These are phyloP conservation scores for Neotoma lepida DNA, from an alignment of 2,113 vertebrate species.

Conservation along the genomic window DNA sequence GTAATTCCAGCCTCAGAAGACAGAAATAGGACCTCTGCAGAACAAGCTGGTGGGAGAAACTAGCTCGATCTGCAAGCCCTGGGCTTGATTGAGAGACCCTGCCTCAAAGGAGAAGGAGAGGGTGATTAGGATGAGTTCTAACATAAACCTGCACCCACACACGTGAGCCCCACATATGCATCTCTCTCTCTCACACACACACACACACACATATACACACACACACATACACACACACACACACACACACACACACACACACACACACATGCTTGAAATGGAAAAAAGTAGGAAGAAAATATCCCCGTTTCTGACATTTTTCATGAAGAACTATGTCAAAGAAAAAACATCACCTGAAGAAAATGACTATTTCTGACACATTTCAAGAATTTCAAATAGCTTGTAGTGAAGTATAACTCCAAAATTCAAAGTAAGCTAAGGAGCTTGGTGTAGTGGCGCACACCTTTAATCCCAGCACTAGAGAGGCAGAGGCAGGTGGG, in stretches of 20 bases:
- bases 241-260: neutral
- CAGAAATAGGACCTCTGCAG: neutral
- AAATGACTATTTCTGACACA: conserved; percentile 15
- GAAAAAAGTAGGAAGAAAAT: neutral
- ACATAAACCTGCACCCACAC: neutral
- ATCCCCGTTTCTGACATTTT: neutral
- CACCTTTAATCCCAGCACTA: neutral
- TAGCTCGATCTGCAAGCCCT: neutral
- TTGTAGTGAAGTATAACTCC: neutral
- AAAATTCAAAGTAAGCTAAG: neutral
- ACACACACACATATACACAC: neutral
- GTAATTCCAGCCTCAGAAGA: neutral
- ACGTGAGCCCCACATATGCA: neutral
- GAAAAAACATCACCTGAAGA: conserved; percentile 26
- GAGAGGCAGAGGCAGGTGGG: neutral
- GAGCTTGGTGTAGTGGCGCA: neutral
- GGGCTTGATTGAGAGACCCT: neutral
- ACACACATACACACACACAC: neutral
- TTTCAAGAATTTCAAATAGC: conserved; percentile 2
- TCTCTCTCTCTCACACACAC: no score
- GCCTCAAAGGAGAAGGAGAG: no score
- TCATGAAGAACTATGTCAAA: conserved; percentile 3
- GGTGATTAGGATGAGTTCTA: neutral
- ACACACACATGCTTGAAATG: neutral
- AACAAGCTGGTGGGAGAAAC: neutral